Percentiles rank a stretch among this genome's conserved stretches.
Conservation (phyloP, 2,113 vertebrate genomes). For the Maccullochella peelii region DNA sequence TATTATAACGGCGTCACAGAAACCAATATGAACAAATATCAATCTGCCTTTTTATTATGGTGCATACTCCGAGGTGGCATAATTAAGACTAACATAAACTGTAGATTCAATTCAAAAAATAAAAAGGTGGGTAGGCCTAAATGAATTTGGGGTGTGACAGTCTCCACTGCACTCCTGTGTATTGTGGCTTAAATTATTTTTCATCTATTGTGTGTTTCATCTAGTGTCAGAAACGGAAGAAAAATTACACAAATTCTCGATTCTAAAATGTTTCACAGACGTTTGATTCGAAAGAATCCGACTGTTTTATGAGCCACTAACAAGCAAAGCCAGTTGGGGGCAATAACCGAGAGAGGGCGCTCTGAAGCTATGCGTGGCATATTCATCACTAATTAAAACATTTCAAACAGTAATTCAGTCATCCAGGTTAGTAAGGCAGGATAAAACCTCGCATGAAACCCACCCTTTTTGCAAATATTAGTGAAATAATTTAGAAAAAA, state of each 20-base stretch:
- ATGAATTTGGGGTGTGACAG: too few relatives aligned
- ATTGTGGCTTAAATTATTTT: neutral
- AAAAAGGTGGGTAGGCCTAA: neutral
- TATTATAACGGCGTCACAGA: neutral
- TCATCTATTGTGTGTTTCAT: too few relatives aligned
- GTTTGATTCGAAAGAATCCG: neutral
- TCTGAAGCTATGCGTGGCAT: conserved; percentile 64
- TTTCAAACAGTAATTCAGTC: conserved; percentile 41
- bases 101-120: neutral
- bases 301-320: conserved; percentile 9
- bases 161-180: neutral
- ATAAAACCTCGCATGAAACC: neutral
- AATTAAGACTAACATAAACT: neutral
- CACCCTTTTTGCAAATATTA: neutral
- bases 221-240: neutral
- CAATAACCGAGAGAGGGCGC: conserved; percentile 84
- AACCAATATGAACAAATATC: neutral
- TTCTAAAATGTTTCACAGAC: neutral
- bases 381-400: conserved; percentile 61
- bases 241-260: neutral
- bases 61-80: neutral
- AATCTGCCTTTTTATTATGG: rapidly evolving
- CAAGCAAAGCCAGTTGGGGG: neutral
- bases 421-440: neutral
- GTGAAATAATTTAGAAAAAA: neutral